A percentile compares a stretch with the other conserved stretches of the same genome.
Evolutionary conservation across 2,797 vertebrate species (phyloP).

Genomic region (Heliangelus exortis): DNA sequence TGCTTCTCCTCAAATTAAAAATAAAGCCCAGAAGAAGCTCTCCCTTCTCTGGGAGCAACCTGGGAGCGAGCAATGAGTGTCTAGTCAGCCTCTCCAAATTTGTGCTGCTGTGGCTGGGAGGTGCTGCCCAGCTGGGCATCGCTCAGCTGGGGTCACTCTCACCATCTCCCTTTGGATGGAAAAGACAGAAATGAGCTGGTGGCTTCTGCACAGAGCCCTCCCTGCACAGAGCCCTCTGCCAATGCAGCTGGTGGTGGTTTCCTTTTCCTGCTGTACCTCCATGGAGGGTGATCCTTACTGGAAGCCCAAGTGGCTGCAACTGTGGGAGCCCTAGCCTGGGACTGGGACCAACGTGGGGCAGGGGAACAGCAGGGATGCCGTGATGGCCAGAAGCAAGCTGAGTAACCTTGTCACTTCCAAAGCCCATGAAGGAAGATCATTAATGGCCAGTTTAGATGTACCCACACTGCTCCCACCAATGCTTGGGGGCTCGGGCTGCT

Average conservation of each 20-base stretch:
- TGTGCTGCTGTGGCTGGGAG: not conserved
- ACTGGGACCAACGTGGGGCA: rapidly evolving
- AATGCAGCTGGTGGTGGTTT: not conserved
- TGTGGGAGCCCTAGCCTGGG: not conserved
- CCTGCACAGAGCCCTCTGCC: not conserved
- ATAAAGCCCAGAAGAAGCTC: not conserved
- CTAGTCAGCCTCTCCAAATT: not conserved
- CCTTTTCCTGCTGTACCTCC: not conserved
- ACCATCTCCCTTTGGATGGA: not conserved
- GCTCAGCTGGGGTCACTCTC: rapidly evolving
- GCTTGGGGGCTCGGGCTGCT: not conserved
- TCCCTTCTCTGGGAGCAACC: not conserved
- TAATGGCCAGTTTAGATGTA: not conserved
- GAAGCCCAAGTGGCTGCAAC: slow-evolving; percentile 27
- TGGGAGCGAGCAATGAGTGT: not conserved
- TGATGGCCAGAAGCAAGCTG: rapidly evolving
- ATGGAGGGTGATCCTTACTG: not conserved
- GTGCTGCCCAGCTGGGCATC: no score
- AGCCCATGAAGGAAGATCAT: not conserved
- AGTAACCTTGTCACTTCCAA: not conserved
- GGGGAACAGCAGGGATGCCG: no score
- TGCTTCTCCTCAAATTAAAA: not conserved
- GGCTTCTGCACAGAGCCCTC: not conserved
- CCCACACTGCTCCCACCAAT: not conserved
- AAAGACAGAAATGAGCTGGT: not conserved